Conservation (phyloP, 2,797 vertebrate species). For the Manis javanica region DNA sequence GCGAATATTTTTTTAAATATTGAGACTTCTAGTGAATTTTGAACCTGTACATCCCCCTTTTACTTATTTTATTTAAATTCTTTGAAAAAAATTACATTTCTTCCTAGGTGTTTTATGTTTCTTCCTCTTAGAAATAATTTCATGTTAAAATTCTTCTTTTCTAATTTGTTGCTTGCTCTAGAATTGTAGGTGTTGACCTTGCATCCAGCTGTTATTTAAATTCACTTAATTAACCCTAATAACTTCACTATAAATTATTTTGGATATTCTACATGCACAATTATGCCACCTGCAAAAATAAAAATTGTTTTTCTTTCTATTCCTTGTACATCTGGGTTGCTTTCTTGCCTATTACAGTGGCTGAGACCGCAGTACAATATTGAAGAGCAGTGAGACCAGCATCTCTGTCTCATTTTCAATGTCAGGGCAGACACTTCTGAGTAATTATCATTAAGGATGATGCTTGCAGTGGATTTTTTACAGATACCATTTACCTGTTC, state of each 20-base stretch:
- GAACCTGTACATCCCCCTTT: not conserved
- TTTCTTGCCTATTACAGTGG: not conserved
- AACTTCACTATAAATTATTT: not conserved
- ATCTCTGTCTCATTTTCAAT: not conserved
- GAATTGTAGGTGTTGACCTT: not conserved
- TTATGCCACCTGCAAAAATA: not conserved
- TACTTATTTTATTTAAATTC: not conserved
- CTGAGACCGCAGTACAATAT: not conserved
- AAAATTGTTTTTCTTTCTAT: not conserved
- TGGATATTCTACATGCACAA: not conserved
- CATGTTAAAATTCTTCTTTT: not conserved
- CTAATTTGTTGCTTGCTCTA: not conserved
- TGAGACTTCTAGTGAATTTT: not conserved
- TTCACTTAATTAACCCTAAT: not conserved
- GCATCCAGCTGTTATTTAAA: not conserved
- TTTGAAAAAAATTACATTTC: not conserved
- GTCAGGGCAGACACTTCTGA: not conserved
- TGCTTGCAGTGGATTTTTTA: not conserved
- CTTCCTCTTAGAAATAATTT: not conserved
- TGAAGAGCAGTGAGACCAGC: not conserved
- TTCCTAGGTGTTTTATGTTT: not conserved
- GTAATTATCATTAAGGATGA: not conserved
- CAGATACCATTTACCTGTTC: not conserved
- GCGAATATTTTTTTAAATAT: not conserved
- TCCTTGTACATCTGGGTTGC: not conserved